These are phyloP conservation scores for Acanthosepion esculentum DNA, from an alignment of 2,888 invertebrate genomes.

Conservation along the genomic window DNA sequence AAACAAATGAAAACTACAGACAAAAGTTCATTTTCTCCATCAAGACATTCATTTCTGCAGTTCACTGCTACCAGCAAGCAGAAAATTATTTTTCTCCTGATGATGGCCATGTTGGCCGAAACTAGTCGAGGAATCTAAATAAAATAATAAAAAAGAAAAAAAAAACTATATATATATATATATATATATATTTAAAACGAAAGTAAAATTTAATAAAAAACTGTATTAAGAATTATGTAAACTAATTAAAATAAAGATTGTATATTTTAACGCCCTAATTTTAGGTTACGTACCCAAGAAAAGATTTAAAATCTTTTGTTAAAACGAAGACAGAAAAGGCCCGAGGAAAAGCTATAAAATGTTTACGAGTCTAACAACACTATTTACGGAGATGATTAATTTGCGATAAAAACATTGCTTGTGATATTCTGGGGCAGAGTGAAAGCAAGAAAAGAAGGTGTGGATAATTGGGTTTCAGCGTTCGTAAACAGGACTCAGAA, in stretches of 20 bases:
- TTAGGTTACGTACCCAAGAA: neutral
- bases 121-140: too few species aligned
- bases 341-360: neutral
- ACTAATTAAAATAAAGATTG: neutral
- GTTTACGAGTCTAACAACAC: neutral
- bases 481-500: neutral
- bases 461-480: neutral
- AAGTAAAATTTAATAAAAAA: neutral
- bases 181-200: accelerated
- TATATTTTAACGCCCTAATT: neutral
- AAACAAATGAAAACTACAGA: too few species aligned
- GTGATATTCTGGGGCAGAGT: neutral
- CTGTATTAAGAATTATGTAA: neutral
- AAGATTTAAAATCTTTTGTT: neutral
- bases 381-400: too few species aligned
- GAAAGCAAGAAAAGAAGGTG: neutral
- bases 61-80: too few species aligned
- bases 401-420: neutral
- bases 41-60: too few species aligned
- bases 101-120: too few species aligned
- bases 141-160: too few species aligned
- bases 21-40: too few species aligned
- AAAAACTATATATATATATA: too few species aligned
- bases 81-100: too few species aligned
- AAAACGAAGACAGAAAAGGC: neutral